phyloP scores from a whole-genome alignment of 2,888 invertebrate genomes.

The Mechanitis messenoides region DNA sequence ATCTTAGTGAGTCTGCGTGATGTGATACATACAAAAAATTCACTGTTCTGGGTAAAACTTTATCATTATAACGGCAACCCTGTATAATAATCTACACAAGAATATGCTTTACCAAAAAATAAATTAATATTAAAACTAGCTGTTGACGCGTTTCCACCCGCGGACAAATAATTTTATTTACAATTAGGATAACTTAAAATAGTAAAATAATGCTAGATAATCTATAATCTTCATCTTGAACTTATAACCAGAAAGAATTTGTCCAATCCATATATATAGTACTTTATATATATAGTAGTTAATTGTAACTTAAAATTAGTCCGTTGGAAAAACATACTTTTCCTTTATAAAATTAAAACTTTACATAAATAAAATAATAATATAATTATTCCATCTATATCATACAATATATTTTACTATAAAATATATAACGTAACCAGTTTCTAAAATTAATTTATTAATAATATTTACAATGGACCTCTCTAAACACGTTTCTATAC shows the following conservation, averaged over 20 bases:
- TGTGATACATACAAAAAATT: conserved; percentile 2
- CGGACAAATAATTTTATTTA: no score
- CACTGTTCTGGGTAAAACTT: conserved; percentile 1
- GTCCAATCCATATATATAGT: no score
- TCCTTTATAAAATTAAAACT: background rate
- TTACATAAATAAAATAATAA: background rate
- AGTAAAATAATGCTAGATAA: no score
- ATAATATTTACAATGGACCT: conserved; percentile 30
- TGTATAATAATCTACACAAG: no score
- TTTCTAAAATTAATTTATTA: background rate
- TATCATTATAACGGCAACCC: background rate
- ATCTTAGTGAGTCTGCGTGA: conserved; percentile 2
- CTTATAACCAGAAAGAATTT: background rate
- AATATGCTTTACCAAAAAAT: no score
- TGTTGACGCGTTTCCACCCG: no score
- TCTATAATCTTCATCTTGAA: no score
- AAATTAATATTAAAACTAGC: no score
- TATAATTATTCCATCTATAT: background rate
- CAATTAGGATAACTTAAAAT: no score
- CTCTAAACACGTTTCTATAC: conserved; percentile 51
- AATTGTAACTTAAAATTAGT: no score
- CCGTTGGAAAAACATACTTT: no score
- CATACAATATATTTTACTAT: background rate
- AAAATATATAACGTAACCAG: conserved; percentile 3
- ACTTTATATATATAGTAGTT: no score